phyloP scores from a whole-genome alignment of 2,888 invertebrate species.

The Epirrhoe alternata region DNA sequence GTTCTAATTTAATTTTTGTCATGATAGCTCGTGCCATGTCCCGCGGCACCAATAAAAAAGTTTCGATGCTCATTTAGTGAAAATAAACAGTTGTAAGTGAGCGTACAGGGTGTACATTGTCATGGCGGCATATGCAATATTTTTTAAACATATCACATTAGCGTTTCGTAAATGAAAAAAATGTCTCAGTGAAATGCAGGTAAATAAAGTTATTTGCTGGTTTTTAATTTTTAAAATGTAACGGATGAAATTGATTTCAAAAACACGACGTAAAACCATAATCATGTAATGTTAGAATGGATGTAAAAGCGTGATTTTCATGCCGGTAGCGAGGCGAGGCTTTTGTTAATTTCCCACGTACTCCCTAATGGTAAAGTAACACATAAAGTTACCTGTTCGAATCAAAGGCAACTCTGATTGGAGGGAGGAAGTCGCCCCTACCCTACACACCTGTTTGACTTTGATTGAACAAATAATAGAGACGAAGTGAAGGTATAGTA shows the following conservation, averaged over 20 bases:
- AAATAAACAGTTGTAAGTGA: conserved; percentile 48
- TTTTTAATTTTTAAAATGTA: conserved; percentile 16
- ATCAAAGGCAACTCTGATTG: conserved; percentile 69
- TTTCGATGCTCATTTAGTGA: conserved; percentile 52
- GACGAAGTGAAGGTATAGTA: conserved; percentile 6
- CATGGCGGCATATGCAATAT: no score
- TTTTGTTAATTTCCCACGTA: conserved; percentile 77
- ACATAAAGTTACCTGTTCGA: conserved; percentile 68
- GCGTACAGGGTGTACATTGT: conserved; percentile 17
- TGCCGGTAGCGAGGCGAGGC: conserved; percentile 68
- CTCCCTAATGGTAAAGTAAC: conserved; percentile 77
- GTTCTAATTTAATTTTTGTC: conserved; percentile 23
- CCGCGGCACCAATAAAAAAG: conserved; percentile 59
- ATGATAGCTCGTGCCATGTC: conserved; percentile 52
- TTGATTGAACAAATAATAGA: conserved; percentile 30
- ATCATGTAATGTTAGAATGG: conserved; percentile 13
- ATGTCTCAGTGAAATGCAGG: no score
- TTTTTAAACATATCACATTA: no score
- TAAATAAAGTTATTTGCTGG: no score
- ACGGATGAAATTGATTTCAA: background rate
- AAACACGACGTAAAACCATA: conserved; percentile 12
- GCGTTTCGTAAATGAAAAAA: no score
- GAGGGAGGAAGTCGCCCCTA: conserved; percentile 38
- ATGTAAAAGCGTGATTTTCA: conserved; percentile 63
- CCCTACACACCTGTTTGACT: conserved; percentile 31